Conservation (phyloP, 2,113 vertebrate genomes). For the Grantiella picta region DNA sequence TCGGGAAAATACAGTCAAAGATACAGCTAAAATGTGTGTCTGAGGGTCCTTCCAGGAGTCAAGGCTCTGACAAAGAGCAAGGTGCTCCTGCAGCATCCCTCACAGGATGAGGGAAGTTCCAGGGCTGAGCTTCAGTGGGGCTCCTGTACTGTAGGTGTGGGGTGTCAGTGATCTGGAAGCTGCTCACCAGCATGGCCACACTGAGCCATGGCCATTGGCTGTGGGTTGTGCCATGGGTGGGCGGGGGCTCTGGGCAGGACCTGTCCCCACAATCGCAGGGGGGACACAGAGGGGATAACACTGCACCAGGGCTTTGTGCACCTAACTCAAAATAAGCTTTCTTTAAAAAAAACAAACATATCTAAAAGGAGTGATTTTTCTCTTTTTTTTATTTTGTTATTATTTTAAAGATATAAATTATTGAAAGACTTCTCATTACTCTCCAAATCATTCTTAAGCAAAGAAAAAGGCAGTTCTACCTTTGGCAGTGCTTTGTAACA, state of each 20-base stretch:
- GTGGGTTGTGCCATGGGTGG: too few relatives aligned
- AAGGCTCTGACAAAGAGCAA: not conserved
- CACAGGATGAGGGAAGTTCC: fast-evolving
- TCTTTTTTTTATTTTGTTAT: not conserved
- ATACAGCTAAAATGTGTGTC: fast-evolving
- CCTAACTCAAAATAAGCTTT: not conserved
- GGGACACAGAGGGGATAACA: not conserved
- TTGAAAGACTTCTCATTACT: not conserved
- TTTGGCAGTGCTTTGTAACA: not conserved
- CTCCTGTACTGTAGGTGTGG: not conserved
- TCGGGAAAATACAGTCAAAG: not conserved
- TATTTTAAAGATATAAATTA: not conserved
- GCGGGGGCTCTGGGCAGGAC: not conserved
- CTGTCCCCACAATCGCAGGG: fast-evolving
- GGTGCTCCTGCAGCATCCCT: not conserved
- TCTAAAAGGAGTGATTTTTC: not conserved
- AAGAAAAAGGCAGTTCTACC: not conserved
- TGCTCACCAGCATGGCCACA: not conserved
- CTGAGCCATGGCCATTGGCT: not conserved
- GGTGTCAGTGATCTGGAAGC: not conserved
- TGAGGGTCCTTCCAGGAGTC: not conserved
- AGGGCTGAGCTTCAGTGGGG: not conserved
- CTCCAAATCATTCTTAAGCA: not conserved
- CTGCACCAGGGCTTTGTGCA: not conserved
- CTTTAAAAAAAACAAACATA: not conserved